Evolutionary conservation across 2,888 invertebrate species (phyloP).

Genomic region (Ernsta delagoae): DNA sequence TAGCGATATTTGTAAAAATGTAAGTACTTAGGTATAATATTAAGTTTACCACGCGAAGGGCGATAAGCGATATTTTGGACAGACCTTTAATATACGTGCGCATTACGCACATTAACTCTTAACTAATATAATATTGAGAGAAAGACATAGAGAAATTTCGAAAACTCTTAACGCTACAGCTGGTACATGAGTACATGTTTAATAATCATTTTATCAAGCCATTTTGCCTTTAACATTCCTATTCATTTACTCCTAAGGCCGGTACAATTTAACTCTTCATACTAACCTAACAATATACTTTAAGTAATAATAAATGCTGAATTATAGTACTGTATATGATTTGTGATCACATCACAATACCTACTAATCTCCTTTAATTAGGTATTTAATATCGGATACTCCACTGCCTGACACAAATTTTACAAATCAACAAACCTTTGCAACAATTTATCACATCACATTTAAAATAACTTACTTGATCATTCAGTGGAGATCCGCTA

Average conservation of each 20-base stretch:
- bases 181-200: constrained; percentile 65
- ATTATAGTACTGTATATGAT: constrained; percentile 73
- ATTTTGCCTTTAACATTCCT: constrained; percentile 65
- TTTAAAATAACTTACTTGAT: not conserved
- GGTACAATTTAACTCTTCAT: constrained; percentile 71
- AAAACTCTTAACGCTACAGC: constrained; percentile 66
- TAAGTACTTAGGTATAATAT: not conserved
- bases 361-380: constrained; percentile 28
- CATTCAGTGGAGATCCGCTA: constrained; percentile 5
- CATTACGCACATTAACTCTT: constrained; percentile 56
- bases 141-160: constrained; percentile 80
- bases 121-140: constrained; percentile 73
- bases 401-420: constrained; percentile 2
- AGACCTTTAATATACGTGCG: constrained; percentile 25
- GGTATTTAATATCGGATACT: not conserved
- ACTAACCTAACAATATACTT: constrained; percentile 79
- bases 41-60: no score
- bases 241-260: constrained; percentile 79
- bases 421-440: not conserved
- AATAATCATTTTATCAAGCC: constrained; percentile 59
- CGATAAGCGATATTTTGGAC: constrained; percentile 35
- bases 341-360: constrained; percentile 55
- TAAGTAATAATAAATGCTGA: constrained; percentile 76
- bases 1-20: not conserved
- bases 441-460: not conserved